Base-by-base conservation (phyloP, 2,113 vertebrate genomes). In the Conger conger region DNA sequence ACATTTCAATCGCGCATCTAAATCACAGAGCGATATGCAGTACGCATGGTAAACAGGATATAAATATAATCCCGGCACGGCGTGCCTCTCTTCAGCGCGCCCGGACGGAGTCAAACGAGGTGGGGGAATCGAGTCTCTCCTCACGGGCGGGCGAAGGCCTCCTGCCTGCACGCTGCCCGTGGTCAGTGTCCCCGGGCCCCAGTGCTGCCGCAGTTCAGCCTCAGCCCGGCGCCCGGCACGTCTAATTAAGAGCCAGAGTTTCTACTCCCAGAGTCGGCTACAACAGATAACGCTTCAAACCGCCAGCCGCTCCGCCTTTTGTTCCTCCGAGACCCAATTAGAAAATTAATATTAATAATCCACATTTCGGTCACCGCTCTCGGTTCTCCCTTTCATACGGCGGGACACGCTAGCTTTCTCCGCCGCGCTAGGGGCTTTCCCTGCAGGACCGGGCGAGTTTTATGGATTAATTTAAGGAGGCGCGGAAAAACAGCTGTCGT, bases 271-370 rank as follows among this genome's bases (percentile, higher is more conserved):
- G 81, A 85, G 79, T 87, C 80, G 89, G 82, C 76, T 37, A n/a
- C 42, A 81, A 87, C 88, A 84, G 82, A 88, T 89, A 88, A 88
- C 89, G 87, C 83, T 89, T 90, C 85, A 45, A 85, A n/a, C n/a
- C 90, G 84, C 90, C 88, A 68, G 82, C 87, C 88, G 60, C 91
- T 90, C 87, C 87, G 79, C 83, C 90, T 84, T 83, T 91, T 86
- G 76, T 35, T 84, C 90, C 93, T 89, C 91, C 85, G 89, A 91
- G 90, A 93, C 90, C 90, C 92, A 94, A 95, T 94, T 94, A 94
- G 92, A 93, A 92, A 42, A 91, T 89, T 91, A 88, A 91, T 89
- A 93, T 93, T 89, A 93, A 93, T 94, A 92, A 93, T 92, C 89
- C 89, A 86, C 73, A 81, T 83, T 84, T 82, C 86, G 27, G 37